These are phyloP conservation scores for Esperia sulphurella DNA, from an alignment of 2,888 invertebrate species.

Conservation along the genomic window DNA sequence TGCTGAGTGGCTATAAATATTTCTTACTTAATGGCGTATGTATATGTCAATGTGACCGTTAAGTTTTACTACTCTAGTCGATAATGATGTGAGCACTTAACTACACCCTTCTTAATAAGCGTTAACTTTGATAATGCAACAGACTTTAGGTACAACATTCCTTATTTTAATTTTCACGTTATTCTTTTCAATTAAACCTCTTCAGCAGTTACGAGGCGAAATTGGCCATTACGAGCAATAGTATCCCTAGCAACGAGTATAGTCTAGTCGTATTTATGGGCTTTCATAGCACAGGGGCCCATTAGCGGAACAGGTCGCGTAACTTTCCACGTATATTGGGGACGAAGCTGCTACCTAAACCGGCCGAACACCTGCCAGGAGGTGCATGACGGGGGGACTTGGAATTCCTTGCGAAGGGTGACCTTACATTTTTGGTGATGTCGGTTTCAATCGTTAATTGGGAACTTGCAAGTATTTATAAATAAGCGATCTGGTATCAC, in stretches of 20 bases:
- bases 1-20: not conserved
- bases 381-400: slow-evolving; percentile 27
- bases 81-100: not conserved
- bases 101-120: not conserved
- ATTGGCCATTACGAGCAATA: not conserved
- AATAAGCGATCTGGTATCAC: no score
- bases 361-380: slow-evolving; percentile 52
- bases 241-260: not conserved
- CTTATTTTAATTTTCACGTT: not conserved
- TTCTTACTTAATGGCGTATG: not conserved
- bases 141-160: not conserved
- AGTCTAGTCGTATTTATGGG: slow-evolving; percentile 5
- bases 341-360: slow-evolving; percentile 39
- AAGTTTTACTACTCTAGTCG: not conserved
- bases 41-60: not conserved
- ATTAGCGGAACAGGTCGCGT: slow-evolving; percentile 49
- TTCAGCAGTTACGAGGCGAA: slow-evolving; percentile 1
- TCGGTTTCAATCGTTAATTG: slow-evolving; percentile 5
- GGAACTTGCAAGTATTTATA: not conserved
- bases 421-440: slow-evolving; percentile 18
- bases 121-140: not conserved
- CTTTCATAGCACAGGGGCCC: slow-evolving; percentile 18
- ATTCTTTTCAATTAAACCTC: not conserved
- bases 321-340: slow-evolving; percentile 43
- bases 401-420: slow-evolving; percentile 35